phyloP scores from a whole-genome alignment of 2,888 invertebrate species.

The Congeria kusceri region DNA sequence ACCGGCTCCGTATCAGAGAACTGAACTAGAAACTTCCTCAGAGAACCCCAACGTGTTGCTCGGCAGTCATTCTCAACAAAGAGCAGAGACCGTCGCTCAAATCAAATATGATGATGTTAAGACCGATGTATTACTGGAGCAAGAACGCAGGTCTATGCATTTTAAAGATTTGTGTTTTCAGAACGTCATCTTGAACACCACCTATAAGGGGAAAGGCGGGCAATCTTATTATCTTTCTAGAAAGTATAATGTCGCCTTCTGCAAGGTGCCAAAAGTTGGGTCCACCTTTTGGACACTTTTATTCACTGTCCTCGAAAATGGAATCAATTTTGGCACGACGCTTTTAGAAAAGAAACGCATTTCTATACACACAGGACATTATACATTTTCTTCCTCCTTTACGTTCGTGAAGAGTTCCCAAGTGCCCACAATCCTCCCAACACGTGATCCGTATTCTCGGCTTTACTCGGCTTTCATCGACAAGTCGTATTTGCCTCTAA shows the following conservation, averaged over 20 bases:
- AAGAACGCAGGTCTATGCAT: too few relatives aligned
- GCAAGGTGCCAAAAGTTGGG: not conserved
- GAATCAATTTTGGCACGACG: not conserved
- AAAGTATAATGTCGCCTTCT: not conserved
- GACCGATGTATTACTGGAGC: too few relatives aligned
- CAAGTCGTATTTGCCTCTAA: not conserved
- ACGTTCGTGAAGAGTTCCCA: not conserved
- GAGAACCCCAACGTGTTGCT: too few relatives aligned
- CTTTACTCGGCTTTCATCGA: constrained; percentile 8
- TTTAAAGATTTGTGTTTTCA: too few relatives aligned
- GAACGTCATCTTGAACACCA: not conserved
- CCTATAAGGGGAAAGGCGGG: not conserved
- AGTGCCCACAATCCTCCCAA: not conserved
- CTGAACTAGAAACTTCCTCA: too few relatives aligned
- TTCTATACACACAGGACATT: not conserved
- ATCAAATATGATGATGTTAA: too few relatives aligned
- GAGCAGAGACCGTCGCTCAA: too few relatives aligned
- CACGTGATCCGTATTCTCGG: constrained; percentile 10
- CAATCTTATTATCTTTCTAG: not conserved
- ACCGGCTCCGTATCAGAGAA: too few relatives aligned
- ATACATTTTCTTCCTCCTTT: not conserved
- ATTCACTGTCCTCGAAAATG: not conserved
- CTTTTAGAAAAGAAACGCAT: not conserved
- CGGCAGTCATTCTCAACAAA: too few relatives aligned
- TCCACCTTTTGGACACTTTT: not conserved